These are phyloP conservation scores for Podarcis cretensis DNA, from an alignment of 2,113 vertebrate species.

Conservation along the genomic window DNA sequence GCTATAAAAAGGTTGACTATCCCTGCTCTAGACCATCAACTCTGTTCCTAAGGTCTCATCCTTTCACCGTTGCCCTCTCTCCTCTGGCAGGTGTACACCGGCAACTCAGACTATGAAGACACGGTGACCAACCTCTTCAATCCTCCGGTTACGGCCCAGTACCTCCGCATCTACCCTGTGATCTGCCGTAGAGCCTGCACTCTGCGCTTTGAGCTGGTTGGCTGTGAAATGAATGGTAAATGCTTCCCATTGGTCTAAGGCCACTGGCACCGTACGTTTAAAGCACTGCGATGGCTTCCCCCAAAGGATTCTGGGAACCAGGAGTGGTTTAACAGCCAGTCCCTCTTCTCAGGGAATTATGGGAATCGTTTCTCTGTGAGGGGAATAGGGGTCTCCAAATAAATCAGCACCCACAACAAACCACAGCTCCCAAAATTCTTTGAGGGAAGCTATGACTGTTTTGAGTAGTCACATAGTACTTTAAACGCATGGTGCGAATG, in stretches of 20 bases:
- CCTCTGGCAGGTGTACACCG: constrained; percentile 82
- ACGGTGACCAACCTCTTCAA: constrained; percentile 86
- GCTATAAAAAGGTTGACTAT: too few species aligned
- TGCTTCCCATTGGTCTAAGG: background rate
- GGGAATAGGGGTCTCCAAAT: too few species aligned
- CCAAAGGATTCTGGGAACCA: too few species aligned
- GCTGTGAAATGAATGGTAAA: constrained; percentile 95
- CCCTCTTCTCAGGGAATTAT: too few species aligned
- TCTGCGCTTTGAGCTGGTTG: constrained; percentile 92
- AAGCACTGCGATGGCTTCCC: too few species aligned
- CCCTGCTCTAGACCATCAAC: rapidly evolving
- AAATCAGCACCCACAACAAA: too few species aligned
- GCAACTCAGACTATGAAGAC: constrained; percentile 84
- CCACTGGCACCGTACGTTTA: background rate
- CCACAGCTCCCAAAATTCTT: too few species aligned
- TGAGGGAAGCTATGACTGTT: too few species aligned
- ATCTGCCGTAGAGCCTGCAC: constrained; percentile 88
- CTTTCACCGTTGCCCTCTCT: background rate
- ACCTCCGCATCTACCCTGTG: constrained; percentile 87
- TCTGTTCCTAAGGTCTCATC: background rate
- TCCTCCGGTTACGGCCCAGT: constrained; percentile 83
- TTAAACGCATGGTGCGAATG: too few species aligned
- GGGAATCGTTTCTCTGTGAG: too few species aligned
- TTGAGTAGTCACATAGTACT: too few species aligned
- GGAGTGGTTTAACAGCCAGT: too few species aligned